phyloP scores from a whole-genome alignment of 2,888 invertebrate genomes.

The Ophion obscuratus region DNA sequence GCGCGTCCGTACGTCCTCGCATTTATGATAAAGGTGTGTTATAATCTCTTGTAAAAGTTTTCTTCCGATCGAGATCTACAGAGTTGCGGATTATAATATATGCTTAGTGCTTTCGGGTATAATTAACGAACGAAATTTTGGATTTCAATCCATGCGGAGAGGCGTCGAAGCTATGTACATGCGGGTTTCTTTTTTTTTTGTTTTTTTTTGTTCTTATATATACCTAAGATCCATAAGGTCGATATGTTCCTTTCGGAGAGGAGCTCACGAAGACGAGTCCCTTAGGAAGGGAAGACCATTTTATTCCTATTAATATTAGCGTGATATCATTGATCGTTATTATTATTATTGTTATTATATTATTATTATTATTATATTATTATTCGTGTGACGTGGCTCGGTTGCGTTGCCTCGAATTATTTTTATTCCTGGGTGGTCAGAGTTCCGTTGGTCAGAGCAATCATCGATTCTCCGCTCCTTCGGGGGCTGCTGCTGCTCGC shows the following conservation, averaged over 20 bases:
- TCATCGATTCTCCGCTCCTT: conserved; percentile 76
- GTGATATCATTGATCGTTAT: conserved; percentile 40
- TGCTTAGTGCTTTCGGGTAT: conserved; percentile 38
- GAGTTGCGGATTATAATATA: conserved; percentile 37
- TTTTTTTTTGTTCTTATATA: not conserved
- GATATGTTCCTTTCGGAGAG: conserved; percentile 80
- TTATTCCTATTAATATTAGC: conserved; percentile 65
- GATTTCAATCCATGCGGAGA: conserved; percentile 39
- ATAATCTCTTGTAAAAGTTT: conserved; percentile 34
- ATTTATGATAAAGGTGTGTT: conserved; percentile 38
- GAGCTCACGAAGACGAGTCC: conserved; percentile 74
- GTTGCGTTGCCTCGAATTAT: not conserved
- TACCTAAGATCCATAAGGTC: conserved; percentile 67
- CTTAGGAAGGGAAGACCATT: conserved; percentile 74
- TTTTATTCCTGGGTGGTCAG: conserved; percentile 81
- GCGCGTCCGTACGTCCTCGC: not conserved
- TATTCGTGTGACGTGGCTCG: conserved; percentile 1
- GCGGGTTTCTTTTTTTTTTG: conserved; percentile 18
- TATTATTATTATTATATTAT: conserved; percentile 3
- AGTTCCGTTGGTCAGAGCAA: conserved; percentile 80
- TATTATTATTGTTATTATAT: conserved; percentile 37
- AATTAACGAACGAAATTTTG: conserved; percentile 52
- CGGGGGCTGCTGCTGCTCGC: conserved; percentile 72
- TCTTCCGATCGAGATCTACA: conserved; percentile 39
- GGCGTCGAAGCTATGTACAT: conserved; percentile 79